Evolutionary conservation across 2,888 invertebrate genomes (phyloP), one percentile per base, ranked within the genome.

Genomic region (Pinctada fucata): DNA sequence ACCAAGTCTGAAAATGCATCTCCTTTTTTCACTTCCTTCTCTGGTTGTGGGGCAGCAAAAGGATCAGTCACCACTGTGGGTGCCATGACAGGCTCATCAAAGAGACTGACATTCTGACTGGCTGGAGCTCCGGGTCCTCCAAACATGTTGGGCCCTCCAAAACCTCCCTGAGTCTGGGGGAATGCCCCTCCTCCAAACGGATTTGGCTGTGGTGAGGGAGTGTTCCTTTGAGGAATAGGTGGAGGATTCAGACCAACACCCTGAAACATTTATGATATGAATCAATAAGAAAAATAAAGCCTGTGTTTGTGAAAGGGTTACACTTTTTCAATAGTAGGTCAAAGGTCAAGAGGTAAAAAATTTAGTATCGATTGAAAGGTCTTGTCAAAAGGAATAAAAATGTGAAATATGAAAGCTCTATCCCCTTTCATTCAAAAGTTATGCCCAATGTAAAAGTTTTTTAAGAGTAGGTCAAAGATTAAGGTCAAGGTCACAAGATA

Each of bases 1-100:
- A 87, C 82, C 16, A 89, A 85, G 81, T 87, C 89, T 63, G 83
- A 85, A 78, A 89, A 89, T 2, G 80, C 84, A 81, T 85, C 87
- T 64, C 75, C 78, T 47, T 70, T 48, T 6, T 49, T 51, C 52
- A 74, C 58, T 45, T 67, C n/a, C 2, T 67, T 63, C 6, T 58
- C 6, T 74, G 74, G 65, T 45, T 16, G 16, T 51, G 70, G 70
- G 8, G 75, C 31, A 52, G 70, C 75, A 77, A 83, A 85, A 16
- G 81, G 82, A 74, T 82, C 80, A 16, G 74, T 72, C 51, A 76
- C 73, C 16, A 72, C 63, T 13, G 75, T 51, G 70, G 87, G 83
- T n/a, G 75, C 77, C 16, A 84, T 64, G 10, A 87, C 75, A 13
- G 75, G 75, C 47, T 82, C 83, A 69, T 80, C 82, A 81, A 85